Conservation (phyloP, 2,888 invertebrate species). For the Campopleginae sp. region DNA sequence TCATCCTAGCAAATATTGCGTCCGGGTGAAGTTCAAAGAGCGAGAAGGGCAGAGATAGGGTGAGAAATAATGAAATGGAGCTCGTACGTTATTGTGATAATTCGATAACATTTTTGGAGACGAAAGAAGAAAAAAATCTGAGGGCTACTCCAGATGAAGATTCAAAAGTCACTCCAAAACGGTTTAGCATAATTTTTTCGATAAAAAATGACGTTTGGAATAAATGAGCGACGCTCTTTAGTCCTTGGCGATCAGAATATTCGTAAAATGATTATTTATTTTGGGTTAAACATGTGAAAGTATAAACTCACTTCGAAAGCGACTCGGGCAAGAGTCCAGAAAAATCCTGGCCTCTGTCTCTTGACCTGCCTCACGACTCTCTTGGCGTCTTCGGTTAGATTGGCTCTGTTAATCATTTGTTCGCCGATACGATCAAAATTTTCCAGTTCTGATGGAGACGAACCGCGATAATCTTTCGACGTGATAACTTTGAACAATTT, state of each 20-base stretch:
- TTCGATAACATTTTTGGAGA: not conserved
- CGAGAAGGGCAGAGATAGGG: too few relatives aligned
- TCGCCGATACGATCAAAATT: conserved; percentile 72
- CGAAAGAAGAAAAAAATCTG: not conserved
- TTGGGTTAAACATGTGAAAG: not conserved
- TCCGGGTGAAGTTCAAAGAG: not conserved
- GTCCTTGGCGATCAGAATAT: not conserved
- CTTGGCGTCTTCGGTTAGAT: conserved; percentile 77
- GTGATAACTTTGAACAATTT: conserved; percentile 53
- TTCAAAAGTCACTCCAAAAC: not conserved
- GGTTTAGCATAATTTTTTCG: not conserved
- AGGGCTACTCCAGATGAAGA: not conserved
- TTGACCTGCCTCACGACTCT: conserved; percentile 78
- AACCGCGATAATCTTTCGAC: conserved; percentile 50
- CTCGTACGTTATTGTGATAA: not conserved
- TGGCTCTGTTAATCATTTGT: conserved; percentile 71
- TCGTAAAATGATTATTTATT: not conserved
- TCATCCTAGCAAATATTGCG: not conserved
- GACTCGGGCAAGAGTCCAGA: conserved; percentile 81
- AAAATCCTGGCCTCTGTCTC: conserved; percentile 80
- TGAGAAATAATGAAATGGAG: not conserved
- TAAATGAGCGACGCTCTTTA: not conserved
- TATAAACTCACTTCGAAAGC: conserved; percentile 79
- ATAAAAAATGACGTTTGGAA: not conserved
- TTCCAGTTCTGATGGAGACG: conserved; percentile 64